Conservation (phyloP, 2,113 vertebrate species). For the Trachemys scripta region DNA sequence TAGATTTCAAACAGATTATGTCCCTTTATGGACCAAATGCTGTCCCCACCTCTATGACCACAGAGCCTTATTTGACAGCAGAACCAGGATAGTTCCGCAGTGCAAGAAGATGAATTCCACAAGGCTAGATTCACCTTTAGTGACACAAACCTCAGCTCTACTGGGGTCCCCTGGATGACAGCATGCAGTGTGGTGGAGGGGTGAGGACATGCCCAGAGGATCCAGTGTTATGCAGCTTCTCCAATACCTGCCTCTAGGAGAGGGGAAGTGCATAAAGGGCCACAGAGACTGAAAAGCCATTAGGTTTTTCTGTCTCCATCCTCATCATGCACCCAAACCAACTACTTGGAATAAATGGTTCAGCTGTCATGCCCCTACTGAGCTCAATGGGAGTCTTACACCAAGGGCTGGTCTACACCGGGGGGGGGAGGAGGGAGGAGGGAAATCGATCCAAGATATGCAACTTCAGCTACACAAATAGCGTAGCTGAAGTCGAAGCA, state of each 20-base stretch:
- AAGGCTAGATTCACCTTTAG: not conserved
- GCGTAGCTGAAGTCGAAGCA: too few species aligned
- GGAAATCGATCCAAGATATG: too few species aligned
- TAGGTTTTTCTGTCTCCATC: not conserved
- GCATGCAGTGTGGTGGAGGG: not conserved
- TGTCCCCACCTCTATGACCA: not conserved
- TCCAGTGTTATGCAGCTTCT: not conserved
- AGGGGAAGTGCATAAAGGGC: not conserved
- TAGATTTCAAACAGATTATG: not conserved
- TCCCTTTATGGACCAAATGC: not conserved
- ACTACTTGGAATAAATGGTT: rapidly evolving
- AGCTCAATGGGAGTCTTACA: rapidly evolving
- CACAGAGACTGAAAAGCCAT: not conserved
- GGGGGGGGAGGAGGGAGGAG: too few species aligned
- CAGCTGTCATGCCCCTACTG: not conserved
- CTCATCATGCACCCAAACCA: not conserved
- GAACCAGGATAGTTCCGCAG: rapidly evolving
- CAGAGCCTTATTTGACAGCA: not conserved
- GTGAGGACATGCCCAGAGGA: rapidly evolving
- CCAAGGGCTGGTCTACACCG: not conserved
- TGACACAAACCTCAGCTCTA: not conserved
- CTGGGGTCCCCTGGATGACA: not conserved
- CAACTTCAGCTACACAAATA: too few species aligned
- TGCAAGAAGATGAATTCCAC: not conserved
- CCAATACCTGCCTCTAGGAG: not conserved